phyloP scores from a whole-genome alignment of 2,797 vertebrate species.

The Alectoris magna region DNA sequence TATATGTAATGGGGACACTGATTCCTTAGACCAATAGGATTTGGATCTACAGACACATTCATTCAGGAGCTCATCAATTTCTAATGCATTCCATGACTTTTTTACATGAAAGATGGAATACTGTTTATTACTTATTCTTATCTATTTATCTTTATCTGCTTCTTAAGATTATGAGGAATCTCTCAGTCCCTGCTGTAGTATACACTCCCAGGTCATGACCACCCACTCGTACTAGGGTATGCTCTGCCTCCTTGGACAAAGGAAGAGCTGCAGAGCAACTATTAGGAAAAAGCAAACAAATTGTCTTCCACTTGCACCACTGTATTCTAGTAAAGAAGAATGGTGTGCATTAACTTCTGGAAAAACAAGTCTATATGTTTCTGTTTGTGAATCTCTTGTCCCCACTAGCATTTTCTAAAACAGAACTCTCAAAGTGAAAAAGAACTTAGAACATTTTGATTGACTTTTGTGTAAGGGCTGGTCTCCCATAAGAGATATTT shows the following conservation, averaged over 20 bases:
- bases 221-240: accelerated
- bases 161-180: neutral
- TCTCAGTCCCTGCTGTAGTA: accelerated
- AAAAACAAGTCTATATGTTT: neutral
- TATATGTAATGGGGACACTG: neutral
- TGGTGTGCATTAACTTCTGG: neutral
- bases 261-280: neutral
- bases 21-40: neutral
- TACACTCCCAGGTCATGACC: neutral
- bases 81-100: neutral
- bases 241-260: neutral
- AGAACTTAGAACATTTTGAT: neutral
- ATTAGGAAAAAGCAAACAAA: neutral
- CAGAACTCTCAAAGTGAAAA: neutral
- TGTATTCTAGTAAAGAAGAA: neutral
- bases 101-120: neutral
- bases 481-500: neutral
- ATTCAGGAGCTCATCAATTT: neutral
- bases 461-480: neutral
- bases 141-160: accelerated
- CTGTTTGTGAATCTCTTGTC: accelerated
- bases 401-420: neutral
- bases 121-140: neutral
- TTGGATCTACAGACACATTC: neutral
- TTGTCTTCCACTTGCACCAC: neutral